These are phyloP conservation scores for Rhincodon typus DNA, from an alignment of 2,797 vertebrate species.

Conservation along the genomic window DNA sequence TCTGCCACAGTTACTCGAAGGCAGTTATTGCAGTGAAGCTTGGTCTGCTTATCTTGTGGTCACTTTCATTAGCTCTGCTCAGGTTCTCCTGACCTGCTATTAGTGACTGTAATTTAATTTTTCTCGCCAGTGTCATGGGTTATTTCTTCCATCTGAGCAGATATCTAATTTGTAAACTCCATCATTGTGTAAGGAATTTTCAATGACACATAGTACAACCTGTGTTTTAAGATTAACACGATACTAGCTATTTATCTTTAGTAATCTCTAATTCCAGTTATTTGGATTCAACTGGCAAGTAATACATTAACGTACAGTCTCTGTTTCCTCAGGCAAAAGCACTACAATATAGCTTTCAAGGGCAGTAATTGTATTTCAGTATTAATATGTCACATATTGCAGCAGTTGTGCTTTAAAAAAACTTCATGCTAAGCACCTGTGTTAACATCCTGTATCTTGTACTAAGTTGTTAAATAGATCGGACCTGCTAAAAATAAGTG, in stretches of 20 bases:
- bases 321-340: constrained; percentile 39
- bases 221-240: constrained; percentile 55
- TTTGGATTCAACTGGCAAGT: constrained; percentile 49
- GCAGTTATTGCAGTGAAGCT: constrained; percentile 50
- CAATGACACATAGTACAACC: constrained; percentile 53
- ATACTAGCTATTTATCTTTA: constrained; percentile 53
- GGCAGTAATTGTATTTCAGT: constrained; percentile 4
- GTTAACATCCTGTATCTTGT: constrained; percentile 10
- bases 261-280: constrained; percentile 46
- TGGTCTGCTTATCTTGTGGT: constrained; percentile 59
- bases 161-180: constrained; percentile 64
- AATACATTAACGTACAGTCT: constrained; percentile 44
- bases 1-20: constrained; percentile 46
- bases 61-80: constrained; percentile 63
- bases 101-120: constrained; percentile 71
- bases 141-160: constrained; percentile 62
- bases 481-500: not conserved
- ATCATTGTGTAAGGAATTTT: constrained; percentile 55
- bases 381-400: constrained; percentile 26
- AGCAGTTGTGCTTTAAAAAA: constrained; percentile 13
- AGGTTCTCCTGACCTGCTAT: constrained; percentile 57
- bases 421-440: not conserved
- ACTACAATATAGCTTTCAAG: not conserved
- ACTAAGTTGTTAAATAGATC: not conserved
- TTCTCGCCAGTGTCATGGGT: constrained; percentile 57